Percentiles rank a stretch among this genome's conserved stretches.
These are phyloP conservation scores for Actinopyga echinites DNA, from an alignment of 53 echinoderm and acorn worm genomes.

Conservation along the genomic window DNA sequence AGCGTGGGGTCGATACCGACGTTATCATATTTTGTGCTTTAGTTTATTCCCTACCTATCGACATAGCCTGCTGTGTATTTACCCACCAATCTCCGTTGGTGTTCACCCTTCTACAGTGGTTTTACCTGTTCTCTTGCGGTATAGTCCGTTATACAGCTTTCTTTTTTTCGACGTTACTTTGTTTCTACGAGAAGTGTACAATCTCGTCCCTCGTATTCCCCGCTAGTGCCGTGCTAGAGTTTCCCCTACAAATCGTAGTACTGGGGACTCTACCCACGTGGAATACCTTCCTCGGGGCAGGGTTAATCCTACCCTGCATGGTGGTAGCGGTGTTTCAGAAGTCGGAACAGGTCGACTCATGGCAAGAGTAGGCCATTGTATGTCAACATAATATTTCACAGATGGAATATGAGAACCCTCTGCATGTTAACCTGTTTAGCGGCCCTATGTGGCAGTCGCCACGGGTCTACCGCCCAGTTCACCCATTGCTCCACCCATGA, in stretches of 20 bases:
- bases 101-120: neutral
- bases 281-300: constrained; percentile 2
- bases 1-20: neutral
- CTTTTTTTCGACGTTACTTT: constrained; percentile 8
- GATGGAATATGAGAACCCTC: no score
- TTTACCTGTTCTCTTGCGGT: neutral
- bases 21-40: constrained; percentile 15
- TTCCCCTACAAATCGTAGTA: neutral
- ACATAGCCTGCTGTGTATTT: neutral
- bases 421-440: no score
- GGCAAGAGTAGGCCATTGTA: neutral
- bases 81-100: neutral
- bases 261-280: neutral
- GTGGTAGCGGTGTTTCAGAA: neutral
- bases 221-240: constrained; percentile 6
- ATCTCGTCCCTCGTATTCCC: constrained; percentile 14
- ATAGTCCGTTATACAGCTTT: constrained; percentile 7
- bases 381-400: no score
- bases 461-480: no score
- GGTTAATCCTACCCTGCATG: constrained; percentile 7
- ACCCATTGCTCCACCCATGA: no score
- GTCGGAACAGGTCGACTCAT: neutral
- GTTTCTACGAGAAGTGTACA: constrained; percentile 17
- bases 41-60: constrained; percentile 6
- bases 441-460: no score